These are phyloP conservation scores for Leptothorax acervorum DNA, from an alignment of 2,888 invertebrate genomes.

Conservation along the genomic window DNA sequence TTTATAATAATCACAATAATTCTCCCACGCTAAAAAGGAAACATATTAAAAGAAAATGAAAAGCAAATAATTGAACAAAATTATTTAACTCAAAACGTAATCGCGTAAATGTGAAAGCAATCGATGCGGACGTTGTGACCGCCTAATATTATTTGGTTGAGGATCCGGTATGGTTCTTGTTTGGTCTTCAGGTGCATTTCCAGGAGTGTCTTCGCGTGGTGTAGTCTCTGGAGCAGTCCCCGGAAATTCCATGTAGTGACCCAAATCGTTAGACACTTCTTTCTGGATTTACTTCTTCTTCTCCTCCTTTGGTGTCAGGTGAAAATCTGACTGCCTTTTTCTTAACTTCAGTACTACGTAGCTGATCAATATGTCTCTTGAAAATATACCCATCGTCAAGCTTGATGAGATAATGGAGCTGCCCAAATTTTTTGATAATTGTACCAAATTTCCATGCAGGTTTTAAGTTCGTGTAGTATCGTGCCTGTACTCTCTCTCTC, in stretches of 20 bases:
- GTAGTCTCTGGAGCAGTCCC: no score
- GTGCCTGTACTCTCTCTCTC: not conserved
- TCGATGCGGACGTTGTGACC: not conserved
- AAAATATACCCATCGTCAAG: not conserved
- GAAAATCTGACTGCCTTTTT: not conserved
- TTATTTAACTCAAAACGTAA: not conserved
- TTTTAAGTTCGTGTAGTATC: not conserved
- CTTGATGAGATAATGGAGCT: not conserved
- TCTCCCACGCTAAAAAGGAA: not conserved
- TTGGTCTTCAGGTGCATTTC: not conserved
- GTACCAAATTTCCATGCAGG: not conserved
- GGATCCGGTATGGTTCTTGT: not conserved
- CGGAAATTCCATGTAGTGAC: no score
- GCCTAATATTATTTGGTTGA: not conserved
- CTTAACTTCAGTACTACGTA: not conserved
- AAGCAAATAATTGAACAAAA: not conserved
- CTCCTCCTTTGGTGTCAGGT: not conserved
- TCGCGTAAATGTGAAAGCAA: not conserved
- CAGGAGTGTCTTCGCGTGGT: no score
- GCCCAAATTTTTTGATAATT: not conserved
- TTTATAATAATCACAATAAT: not conserved
- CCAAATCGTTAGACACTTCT: no score
- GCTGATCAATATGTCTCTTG: not conserved
- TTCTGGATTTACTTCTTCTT: not conserved
- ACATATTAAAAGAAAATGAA: not conserved